Evolutionary conservation across 2,888 invertebrate species (phyloP).

Genomic region (Agrotis ipsilon): DNA sequence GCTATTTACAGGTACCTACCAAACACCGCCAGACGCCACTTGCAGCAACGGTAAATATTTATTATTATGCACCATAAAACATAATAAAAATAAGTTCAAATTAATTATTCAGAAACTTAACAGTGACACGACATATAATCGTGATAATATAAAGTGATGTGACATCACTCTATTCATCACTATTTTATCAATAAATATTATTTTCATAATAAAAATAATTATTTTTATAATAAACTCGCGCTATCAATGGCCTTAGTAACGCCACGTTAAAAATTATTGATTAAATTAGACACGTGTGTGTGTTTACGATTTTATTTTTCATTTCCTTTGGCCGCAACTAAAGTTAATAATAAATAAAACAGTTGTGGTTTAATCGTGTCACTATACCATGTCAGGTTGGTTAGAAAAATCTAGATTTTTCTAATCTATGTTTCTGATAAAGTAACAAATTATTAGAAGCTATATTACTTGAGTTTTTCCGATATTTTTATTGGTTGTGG

Average conservation of each 20-base stretch:
- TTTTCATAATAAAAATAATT: constrained; percentile 12
- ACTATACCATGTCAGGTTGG: neutral
- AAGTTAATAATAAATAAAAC: constrained; percentile 16
- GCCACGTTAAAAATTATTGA: constrained; percentile 22
- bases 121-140: constrained; percentile 24
- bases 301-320: constrained; percentile 22
- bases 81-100: constrained; percentile 16
- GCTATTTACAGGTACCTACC: constrained; percentile 71
- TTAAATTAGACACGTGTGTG: constrained; percentile 35
- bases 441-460: neutral
- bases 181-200: neutral
- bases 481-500: neutral
- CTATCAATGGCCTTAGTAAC: constrained; percentile 47
- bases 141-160: constrained; percentile 19
- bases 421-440: neutral
- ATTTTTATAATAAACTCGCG: constrained; percentile 11
- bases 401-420: constrained; percentile 1
- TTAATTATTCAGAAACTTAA: constrained; percentile 11
- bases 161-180: constrained; percentile 6
- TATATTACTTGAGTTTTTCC: neutral
- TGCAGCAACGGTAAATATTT: constrained; percentile 81
- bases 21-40: constrained; percentile 69
- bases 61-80: constrained; percentile 3
- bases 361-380: constrained; percentile 5
- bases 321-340: constrained; percentile 22